A percentile compares a stretch with the other conserved stretches of the same genome.
phyloP scores from a whole-genome alignment of 1,140 invertebrate genomes.

The Phymastichus coffea region DNA sequence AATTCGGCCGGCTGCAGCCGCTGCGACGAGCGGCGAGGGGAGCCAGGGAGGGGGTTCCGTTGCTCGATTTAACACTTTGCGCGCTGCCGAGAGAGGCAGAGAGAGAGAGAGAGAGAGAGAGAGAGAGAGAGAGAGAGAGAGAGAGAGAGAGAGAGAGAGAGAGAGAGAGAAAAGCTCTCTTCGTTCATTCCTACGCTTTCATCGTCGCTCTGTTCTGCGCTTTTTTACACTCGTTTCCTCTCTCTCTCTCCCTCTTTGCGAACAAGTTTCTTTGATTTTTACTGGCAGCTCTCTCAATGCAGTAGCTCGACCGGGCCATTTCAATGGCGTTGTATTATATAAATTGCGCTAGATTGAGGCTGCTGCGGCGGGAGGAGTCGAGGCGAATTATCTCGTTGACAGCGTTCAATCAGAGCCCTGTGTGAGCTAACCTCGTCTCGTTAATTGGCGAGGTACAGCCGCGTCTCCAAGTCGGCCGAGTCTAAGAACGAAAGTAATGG shows the following conservation, averaged over 20 bases:
- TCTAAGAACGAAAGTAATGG: no score
- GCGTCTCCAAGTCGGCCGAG: no score
- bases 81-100: no score
- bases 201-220: neutral
- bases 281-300: neutral
- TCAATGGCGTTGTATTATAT: neutral
- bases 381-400: slow-evolving; percentile 15
- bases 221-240: neutral
- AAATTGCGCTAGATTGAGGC: neutral
- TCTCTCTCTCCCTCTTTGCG: neutral
- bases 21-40: no score
- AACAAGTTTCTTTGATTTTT: neutral
- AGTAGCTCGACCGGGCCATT: no score
- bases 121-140: neutral
- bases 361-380: neutral
- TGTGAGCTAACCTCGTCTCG: no score
- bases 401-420: slow-evolving; percentile 13
- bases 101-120: neutral
- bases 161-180: neutral
- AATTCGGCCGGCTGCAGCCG: no score
- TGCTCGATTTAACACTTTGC: no score
- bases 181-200: slow-evolving; percentile 29
- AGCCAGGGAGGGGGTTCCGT: no score
- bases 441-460: no score
- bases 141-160: slow-evolving; percentile 7